Base-by-base conservation (phyloP, 92 coral and sea anemone genomes). In the Parazoanthus darwini region DNA sequence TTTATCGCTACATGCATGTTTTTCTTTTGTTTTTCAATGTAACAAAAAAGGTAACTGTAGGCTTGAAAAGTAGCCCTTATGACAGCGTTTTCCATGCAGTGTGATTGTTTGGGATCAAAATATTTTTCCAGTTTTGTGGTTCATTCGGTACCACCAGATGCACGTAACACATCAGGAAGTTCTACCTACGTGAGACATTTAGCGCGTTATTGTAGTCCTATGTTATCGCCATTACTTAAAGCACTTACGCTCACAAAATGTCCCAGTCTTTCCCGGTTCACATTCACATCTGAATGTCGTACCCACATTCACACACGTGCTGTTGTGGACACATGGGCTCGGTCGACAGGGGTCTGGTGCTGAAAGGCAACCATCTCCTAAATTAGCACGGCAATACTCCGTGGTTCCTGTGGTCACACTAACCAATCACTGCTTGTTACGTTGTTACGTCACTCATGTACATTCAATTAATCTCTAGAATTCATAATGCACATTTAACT, bases 281-380 rank as follows among this genome's bases (percentile, higher is more conserved):
- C 98, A 95, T 22, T 51, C 81, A 65, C 98, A 95, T 16, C 89
- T 92, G 82, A 84, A 95, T 20, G 96, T 81, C 8, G 85, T 74
- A 10, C 96, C 98, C 77, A 88, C 87, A 63, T 93, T 95, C 26
- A 89, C 59, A 72, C 98, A 95, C 11, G 94, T 91, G 73, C 98
- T 94, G 74, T 90, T 93, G 72, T 91, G 86, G 5, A 77, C 89
- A 85, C 98, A 95, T 22, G 98, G 96, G 74, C 92, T 93, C 35
- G 93, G 94, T 15, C 70, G 65, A 65, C 98, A 95, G n/a, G 94
- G 96, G 86, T 95, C 93, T 74, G 92, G 89, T 37, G 90, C 98
- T 95, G 85, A 48, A 87, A 79, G 77, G 5, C 29, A 56, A 25
- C 20, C 16, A 79, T 33, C 37, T 51, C 20, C 44, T 81, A 50